Base-by-base conservation (phyloP, 2,888 invertebrate genomes). In the Lasioglossum malachurum region DNA sequence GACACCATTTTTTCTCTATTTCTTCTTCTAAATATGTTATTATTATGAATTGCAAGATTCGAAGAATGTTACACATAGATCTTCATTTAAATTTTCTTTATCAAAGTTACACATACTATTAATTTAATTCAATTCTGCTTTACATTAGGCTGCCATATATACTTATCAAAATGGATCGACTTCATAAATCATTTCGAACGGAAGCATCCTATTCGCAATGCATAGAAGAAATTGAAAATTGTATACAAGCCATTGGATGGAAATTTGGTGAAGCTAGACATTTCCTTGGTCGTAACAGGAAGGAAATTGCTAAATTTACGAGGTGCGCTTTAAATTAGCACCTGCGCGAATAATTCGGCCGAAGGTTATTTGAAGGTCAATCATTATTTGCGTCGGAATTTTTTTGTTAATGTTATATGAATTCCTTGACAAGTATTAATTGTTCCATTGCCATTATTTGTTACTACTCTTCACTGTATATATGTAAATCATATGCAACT, bases 251-350 rank as follows among this genome's bases (percentile, higher is more conserved):
- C 1, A 69, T 89, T 14, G 77, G 38, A 60, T 41, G 57, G 44
- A 64, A 87, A 74, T 53, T 85, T 46, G 23, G 0, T 23, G 23
- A 38, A 0, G 46, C 79, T 19, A 75, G 76, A 31, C 5, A 46
- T 19, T 79, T 79, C 31, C 64, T 90, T 8, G 74, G 67, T 10
- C 23, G 78, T 75, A 78, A 78, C 12, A 90, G 72, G 60, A 78
- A 41, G 19, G 76, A 80, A 19, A 76, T 91, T 19, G 10, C 41
- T 23, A 75, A 77, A 44, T 46, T 81, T 7, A 44, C 78, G 12
- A 84, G 85, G 89, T 90, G 82, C 16, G 80, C 71, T 86, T 19
- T 23, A 31, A 44, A 67, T n/a, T 53, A 57, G n/a, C 57, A 57
- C 12, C 12, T 23, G 3, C 23, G 23, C 3, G 8, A 53, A 23